Evolutionary conservation across 1,140 invertebrate genomes (phyloP), one percentile per base, ranked within the genome.

Genomic region (Brachionus manjavacas): DNA sequence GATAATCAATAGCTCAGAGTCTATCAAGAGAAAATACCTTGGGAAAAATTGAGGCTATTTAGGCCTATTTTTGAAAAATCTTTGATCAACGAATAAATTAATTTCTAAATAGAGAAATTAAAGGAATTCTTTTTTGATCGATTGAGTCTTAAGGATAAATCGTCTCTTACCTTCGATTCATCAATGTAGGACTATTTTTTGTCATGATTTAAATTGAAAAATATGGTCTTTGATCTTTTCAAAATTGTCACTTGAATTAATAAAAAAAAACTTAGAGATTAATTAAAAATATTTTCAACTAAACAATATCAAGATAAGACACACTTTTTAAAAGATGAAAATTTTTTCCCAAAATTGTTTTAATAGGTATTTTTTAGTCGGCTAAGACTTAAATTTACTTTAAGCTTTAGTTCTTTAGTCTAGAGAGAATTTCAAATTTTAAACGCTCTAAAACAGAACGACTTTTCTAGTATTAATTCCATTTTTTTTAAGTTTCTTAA

Each of bases 241-340:
- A 72, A 72, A 72, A 72, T 72, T 72, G 68, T 72, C 68, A 72
- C 68, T 41, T 20, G 39, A 41, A 72, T 68, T 68, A 72, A 72
- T 72, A 72, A 20, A 41, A 72, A 72, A 68, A 68, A 68, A 31
- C 31, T 68, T 68, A 31, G 31, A 68, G 66, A 68, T 68, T 68
- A 68, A 68, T 68, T 68, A 68, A 68, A 68, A 68, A 68, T 39
- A 31, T 68, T 68, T 68, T 68, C 31, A 31, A 31, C 31, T 31
- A 31, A 68, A 68, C 31, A 68, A 68, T 31, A 68, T 68, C 66
- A 31, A 31, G 66, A 68, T 68, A 68, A 31, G 66, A 39, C 25
- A 68, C 25, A 68, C 25, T 68, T 31, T 31, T n/a, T 68, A 28
- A 68, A 68, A 68, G 28, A 39, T 31, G 66, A 16, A 68, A 31